Evolutionary conservation across 1,140 invertebrate species (phyloP), one percentile per base, ranked within the genome.

Genomic region (Hylyphantes graminicola): DNA sequence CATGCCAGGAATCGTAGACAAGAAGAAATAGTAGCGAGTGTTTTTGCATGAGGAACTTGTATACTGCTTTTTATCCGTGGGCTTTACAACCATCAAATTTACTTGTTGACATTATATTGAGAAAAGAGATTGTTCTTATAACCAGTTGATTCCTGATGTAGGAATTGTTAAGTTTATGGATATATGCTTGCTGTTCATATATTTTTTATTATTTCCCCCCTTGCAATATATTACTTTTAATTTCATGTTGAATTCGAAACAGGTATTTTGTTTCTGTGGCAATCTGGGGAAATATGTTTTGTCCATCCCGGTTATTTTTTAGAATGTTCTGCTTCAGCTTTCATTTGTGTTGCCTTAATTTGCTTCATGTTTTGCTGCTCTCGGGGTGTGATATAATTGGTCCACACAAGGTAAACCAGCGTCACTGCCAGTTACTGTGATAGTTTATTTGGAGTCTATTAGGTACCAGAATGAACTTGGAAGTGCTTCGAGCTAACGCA

Each of bases 381-480:
- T 75, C 35, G 57, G 80, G 80, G 80, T 83, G 80, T 83, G 80
- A 83, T 83, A 83, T 65, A 75, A 83, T 83, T 83, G 80, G 80
- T 83, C 63, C 59, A 74, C 72, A 74, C 63, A 67, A 67, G 63
- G 80, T 75, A 83, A 83, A 83, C 80, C 80, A 83, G 80, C 80
- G 67, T 83, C 80, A 83, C 80, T 83, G 80, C 80, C 80, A 83
- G 80, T 75, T 83, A 83, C 80, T 83, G 80, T 83, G 80, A 83
- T 83, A 83, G 80, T 65, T 83, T 83, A 83, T 83, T 83, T 83
- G 80, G 72, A 73, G 65, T 73, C 54, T 75, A 70, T 55, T 81
- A 81, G 79, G 70, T 83, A 83, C 80, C 72, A 75, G 76, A 78
- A 78, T 78, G 76, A 78, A 78, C 76, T 78, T 64, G 61, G 67